Conservation (phyloP, 2,113 vertebrate genomes). For the Balaeniceps rex region DNA sequence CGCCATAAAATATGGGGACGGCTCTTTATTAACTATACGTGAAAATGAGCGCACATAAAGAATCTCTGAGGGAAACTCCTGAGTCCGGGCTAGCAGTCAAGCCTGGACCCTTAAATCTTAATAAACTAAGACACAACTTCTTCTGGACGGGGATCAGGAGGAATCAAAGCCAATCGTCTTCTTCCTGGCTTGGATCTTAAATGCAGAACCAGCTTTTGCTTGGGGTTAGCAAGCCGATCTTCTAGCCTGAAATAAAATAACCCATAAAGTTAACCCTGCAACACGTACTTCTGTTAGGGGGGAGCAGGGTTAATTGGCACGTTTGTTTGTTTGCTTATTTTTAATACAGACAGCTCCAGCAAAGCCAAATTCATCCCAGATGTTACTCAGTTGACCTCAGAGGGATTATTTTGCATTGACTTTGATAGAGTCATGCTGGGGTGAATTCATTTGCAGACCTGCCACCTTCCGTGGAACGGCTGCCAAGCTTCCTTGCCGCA, state of each 20-base stretch:
- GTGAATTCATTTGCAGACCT: neutral
- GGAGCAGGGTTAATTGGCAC: neutral
- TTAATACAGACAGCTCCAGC: neutral
- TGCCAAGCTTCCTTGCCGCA: neutral
- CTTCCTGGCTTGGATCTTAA: neutral
- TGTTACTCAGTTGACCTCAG: neutral
- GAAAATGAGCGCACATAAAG: neutral
- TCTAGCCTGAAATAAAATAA: neutral
- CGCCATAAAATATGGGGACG: neutral
- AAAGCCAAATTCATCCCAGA: neutral
- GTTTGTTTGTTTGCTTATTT: neutral
- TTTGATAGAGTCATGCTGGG: neutral
- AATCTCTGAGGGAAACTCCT: neutral
- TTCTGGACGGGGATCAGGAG: neutral
- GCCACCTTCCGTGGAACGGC: neutral
- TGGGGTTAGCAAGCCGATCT: neutral
- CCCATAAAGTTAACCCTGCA: neutral
- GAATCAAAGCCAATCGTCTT: neutral
- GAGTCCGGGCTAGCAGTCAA: neutral
- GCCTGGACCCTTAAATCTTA: neutral
- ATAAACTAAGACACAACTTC: neutral
- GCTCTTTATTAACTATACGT: neutral
- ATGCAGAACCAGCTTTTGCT: neutral
- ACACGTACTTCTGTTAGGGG: neutral
- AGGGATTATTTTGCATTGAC: neutral